Evolutionary conservation across 1,140 invertebrate species (phyloP), one percentile per base, ranked within the genome.

Genomic region (Nautilus pompilius): DNA sequence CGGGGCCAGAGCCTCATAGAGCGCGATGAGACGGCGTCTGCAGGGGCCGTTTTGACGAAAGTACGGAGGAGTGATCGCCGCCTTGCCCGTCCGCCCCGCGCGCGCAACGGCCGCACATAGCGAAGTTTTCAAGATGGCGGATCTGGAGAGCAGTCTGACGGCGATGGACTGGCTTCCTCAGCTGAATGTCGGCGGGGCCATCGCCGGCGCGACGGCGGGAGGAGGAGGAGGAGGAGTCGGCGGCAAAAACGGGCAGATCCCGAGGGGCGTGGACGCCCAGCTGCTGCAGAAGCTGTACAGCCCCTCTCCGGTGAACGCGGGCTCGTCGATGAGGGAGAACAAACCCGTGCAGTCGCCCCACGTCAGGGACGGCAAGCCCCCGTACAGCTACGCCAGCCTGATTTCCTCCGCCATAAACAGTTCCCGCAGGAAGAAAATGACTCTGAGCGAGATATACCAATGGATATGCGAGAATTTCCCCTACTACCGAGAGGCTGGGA

Each of bases 391-490:
- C 77, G 89, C 89, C 41, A 89, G 87, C 69, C 84, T 90, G 74
- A 90, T 90, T 65, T 84, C 87, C 65, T 83, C 89, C 71, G 89
- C 89, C 10, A 90, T 90, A 66, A 90, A 87, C 78, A 90, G 88
- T 82, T 87, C 87, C 20, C 80, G 85, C 45, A 80, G 77, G 69
- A 83, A 84, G 72, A 84, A 83, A 80, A 84, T 85, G 84, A 85
- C 84, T 45, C 69, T 85, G 34, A 83, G 80, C 72, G 84, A 85
- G 68, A 85, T 85, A 63, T 85, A 85, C 71, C 76, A 83, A 60
- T 85, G 84, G 84, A 85, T 85, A 33, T 80, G 79, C 73, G 80
- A 84, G 15, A 83, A 85, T 74, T 85, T 84, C 75, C 82, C 83
- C 2, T 85, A 89, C 74, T 90, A 89, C 74, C 86, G 86, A 77